Evolutionary conservation across 2,797 vertebrate species (phyloP), one percentile per base, ranked within the genome.

Genomic region (Anableps anableps): DNA sequence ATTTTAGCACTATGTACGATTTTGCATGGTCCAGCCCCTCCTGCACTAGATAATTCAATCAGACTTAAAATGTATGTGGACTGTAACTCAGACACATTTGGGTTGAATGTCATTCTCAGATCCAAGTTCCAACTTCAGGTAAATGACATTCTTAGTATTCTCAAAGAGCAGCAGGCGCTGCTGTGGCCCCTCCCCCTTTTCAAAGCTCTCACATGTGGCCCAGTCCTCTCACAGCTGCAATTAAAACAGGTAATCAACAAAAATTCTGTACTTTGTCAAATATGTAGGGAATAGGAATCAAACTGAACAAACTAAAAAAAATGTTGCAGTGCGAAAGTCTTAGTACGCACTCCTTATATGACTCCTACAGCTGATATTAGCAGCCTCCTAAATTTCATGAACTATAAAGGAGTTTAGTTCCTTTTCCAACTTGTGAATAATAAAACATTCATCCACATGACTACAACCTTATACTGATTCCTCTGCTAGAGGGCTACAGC

Each of bases 401-500:
- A 29, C 13, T 16, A 38, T 4, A 55, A 10, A 26, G n/a, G 36
- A 45, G 13, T 71, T 47, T 23, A 1, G 10, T 4, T 71, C 26
- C 13, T 71, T 71, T 45, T 71, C 26, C 26, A 17, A 60, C 14
- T 71, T 8, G 13, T 3, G n/a, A 31, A 14, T 31, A 14, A 29
- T 55, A 1, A n/a, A 31, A 29, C 13, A 29, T 29, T 34, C 26
- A 17, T 45, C 7, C 13, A 29, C 43, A 71, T 29, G 68, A n/a
- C 41, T 29, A 29, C 11, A 17, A 71, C 68, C n/a, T 43, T 7
- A 43, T 14, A 26, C 26, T 9, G 13, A 47, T 71, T 29, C 14
- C 13, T 47, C 41, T 47, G 68, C 5, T 5, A 23, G 60, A 81
- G 72, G 79, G 64, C 72, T 79, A 64, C 74, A 79, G 50, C 58